phyloP scores from a whole-genome alignment of 2,888 invertebrate genomes.

The Molanna angustata region DNA sequence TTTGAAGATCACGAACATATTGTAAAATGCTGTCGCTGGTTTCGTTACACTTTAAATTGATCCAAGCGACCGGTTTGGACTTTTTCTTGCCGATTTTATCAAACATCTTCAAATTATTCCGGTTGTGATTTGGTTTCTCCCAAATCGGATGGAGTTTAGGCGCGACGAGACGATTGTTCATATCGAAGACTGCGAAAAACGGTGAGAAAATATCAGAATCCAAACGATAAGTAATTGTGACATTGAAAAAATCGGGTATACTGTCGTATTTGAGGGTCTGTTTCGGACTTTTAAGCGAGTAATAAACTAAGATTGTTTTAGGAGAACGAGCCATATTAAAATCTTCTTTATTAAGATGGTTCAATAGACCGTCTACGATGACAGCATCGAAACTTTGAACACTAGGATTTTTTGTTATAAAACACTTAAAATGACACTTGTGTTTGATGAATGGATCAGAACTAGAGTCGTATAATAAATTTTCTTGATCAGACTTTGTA shows the following conservation, averaged over 20 bases:
- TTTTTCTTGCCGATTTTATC: slow-evolving; percentile 36
- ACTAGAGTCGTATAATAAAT: too few species aligned
- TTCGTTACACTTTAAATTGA: slow-evolving; percentile 54
- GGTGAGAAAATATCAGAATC: slow-evolving; percentile 51
- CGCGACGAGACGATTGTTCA: slow-evolving; percentile 38
- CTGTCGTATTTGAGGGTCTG: slow-evolving; percentile 33
- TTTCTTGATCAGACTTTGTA: too few species aligned
- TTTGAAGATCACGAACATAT: slow-evolving; percentile 49
- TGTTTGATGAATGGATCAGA: slow-evolving; percentile 40
- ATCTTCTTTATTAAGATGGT: too few species aligned
- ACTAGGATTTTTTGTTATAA: slow-evolving; percentile 44
- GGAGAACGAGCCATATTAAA: too few species aligned
- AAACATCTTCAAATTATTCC: not conserved
- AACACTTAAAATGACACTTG: slow-evolving; percentile 45
- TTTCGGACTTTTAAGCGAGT: slow-evolving; percentile 47
- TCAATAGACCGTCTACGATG: too few species aligned
- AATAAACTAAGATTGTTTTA: too few species aligned
- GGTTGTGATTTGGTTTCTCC: slow-evolving; percentile 21
- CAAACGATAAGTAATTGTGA: slow-evolving; percentile 56
- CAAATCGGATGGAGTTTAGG: slow-evolving; percentile 37
- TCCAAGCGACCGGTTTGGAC: slow-evolving; percentile 55
- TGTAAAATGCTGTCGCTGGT: slow-evolving; percentile 48
- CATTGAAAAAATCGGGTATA: slow-evolving; percentile 50
- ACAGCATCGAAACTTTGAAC: slow-evolving; percentile 55
- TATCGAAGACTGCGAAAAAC: slow-evolving; percentile 40